Base-by-base conservation (phyloP, 1,140 invertebrate genomes). In the Hyposmocoma kahamanoa region DNA sequence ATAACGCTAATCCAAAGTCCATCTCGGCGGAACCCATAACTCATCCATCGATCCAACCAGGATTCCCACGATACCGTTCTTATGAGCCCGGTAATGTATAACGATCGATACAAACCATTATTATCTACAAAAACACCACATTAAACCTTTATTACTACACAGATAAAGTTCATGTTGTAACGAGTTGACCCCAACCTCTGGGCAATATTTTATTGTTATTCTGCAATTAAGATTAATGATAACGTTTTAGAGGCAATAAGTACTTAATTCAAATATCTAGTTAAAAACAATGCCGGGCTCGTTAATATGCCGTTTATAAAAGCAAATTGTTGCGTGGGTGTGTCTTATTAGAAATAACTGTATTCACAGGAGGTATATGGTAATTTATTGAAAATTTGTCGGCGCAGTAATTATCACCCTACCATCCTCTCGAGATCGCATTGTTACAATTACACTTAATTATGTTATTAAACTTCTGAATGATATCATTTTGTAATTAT, bases 161-260 rank as follows among this genome's bases (percentile, higher is more conserved):
- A 20, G 34, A 44, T 68, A 70, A 65, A 63, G 68, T 57, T 42
- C 42, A 68, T 39, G 59, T 69, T 71, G 41, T 18, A 54, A 62
- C 28, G 59, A 48, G 18, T 10, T 32, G 24, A 45, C 13, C 44
- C 42, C 17, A 39, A 67, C 42, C 59, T 52, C 50, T 47, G 58
- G 62, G 72, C 70, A 67, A 82, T 83, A 83, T 83, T 82, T 82
- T 83, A 83, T 81, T 80, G 76, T 79, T 79, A 80, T 83, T 77
- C 72, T 62, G 67, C 79, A 83, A 83, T 83, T 80, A 79, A 80
- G 79, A 83, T 83, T 80, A 75, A 83, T 83, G 79, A 83, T 83
- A 83, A 83, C 66, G 72, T 70, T 82, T 75, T 71, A 70, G 71
- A 77, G 64, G 59, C 56, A 74, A 62, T 75, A 82, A 79, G 79